phyloP scores from a whole-genome alignment of 1,140 invertebrate species.

The Drosophila paulistorum region DNA sequence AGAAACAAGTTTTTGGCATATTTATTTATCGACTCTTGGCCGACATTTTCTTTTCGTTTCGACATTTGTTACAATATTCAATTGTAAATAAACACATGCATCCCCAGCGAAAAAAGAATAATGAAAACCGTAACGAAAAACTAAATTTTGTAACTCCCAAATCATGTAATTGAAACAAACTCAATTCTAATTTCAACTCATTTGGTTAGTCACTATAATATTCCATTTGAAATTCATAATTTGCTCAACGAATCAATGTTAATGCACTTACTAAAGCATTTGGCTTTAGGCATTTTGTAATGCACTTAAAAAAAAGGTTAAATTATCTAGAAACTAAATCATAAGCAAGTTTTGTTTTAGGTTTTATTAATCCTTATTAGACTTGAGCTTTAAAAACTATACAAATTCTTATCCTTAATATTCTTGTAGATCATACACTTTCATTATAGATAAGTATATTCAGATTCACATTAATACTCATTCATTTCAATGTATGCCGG shows the following conservation, averaged over 20 bases:
- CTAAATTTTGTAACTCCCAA: not conserved
- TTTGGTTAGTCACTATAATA: not conserved
- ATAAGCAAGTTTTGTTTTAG: too few relatives aligned
- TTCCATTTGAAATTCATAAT: not conserved
- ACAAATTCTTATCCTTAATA: too few relatives aligned
- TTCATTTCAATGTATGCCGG: too few relatives aligned
- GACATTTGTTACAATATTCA: constrained; percentile 2
- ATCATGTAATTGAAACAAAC: not conserved
- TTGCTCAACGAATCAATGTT: not conserved
- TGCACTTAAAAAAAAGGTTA: too few relatives aligned
- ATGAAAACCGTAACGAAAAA: not conserved
- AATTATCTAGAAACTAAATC: too few relatives aligned
- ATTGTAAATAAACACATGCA: constrained; percentile 5
- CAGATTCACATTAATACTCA: too few relatives aligned
- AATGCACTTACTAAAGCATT: not conserved
- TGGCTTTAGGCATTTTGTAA: not conserved
- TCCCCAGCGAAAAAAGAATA: not conserved
- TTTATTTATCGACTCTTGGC: constrained; percentile 23
- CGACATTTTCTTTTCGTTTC: constrained; percentile 28
- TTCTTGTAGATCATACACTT: too few relatives aligned
- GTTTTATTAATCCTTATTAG: too few relatives aligned
- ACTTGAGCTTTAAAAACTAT: too few relatives aligned
- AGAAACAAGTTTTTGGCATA: constrained; percentile 15
- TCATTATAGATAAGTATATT: too few relatives aligned
- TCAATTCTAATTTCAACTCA: not conserved